These are phyloP conservation scores for Pseudomyrmex concolor DNA, from an alignment of 1,140 invertebrate genomes.

Conservation along the genomic window DNA sequence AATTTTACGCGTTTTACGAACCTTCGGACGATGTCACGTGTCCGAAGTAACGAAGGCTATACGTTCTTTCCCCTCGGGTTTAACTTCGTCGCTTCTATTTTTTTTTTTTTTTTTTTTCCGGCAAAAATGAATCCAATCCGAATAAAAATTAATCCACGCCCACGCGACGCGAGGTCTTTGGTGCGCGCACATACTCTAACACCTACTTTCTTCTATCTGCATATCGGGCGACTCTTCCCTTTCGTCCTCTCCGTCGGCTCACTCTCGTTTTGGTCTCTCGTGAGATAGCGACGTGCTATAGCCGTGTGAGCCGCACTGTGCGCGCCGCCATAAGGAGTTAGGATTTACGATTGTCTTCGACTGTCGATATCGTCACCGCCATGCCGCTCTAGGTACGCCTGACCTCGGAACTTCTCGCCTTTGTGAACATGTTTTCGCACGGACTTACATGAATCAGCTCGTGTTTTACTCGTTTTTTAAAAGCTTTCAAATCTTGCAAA, in stretches of 20 bases:
- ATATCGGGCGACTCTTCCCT: constrained; percentile 66
- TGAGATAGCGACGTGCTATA: constrained; percentile 65
- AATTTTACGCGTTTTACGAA: constrained; percentile 32
- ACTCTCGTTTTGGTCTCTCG: constrained; percentile 65
- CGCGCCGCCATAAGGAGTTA: constrained; percentile 71
- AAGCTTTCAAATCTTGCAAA: neutral
- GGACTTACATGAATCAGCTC: constrained; percentile 16
- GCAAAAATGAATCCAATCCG: no score
- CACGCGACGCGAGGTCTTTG: constrained; percentile 59
- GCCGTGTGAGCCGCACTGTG: constrained; percentile 44
- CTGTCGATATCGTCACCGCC: constrained; percentile 69
- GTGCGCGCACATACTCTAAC: constrained; percentile 63
- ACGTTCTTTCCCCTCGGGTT: constrained; percentile 4
- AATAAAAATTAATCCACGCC: no score
- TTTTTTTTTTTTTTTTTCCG: no score
- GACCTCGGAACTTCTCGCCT: constrained; percentile 67
- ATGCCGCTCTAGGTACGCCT: constrained; percentile 17
- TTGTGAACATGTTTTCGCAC: constrained; percentile 25
- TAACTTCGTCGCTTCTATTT: constrained; percentile 14
- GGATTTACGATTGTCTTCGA: constrained; percentile 67
- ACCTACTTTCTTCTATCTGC: constrained; percentile 74
- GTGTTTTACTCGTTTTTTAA: constrained; percentile 12
- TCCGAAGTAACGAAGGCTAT: constrained; percentile 17
- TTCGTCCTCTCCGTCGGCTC: constrained; percentile 13
- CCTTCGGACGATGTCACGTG: constrained; percentile 13